phyloP scores from a whole-genome alignment of 2,888 invertebrate species.

The Scrobipalpa costella region DNA sequence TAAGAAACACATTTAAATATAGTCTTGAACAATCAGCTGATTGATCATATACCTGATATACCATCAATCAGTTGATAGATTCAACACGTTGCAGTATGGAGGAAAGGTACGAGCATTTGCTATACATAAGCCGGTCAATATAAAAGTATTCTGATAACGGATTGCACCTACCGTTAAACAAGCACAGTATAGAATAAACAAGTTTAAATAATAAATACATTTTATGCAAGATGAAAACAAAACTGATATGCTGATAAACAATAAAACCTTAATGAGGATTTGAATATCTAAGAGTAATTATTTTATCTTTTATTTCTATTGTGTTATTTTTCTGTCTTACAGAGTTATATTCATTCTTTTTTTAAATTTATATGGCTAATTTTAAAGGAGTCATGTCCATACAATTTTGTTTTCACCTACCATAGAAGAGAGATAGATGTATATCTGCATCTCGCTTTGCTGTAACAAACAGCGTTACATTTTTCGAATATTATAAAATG shows the following conservation, averaged over 20 bases:
- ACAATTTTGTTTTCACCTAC: background rate
- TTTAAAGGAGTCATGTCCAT: background rate
- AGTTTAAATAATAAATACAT: background rate
- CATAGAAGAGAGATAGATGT: background rate
- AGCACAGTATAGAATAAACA: background rate
- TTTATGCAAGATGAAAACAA: constrained; percentile 5
- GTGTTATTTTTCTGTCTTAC: too few relatives aligned
- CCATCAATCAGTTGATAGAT: too few relatives aligned
- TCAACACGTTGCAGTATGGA: too few relatives aligned
- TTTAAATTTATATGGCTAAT: too few relatives aligned
- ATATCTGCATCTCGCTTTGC: background rate
- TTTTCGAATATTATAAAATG: constrained; percentile 29
- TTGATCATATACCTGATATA: too few relatives aligned
- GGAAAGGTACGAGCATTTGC: background rate
- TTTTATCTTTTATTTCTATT: too few relatives aligned
- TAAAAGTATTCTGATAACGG: background rate
- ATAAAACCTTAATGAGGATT: too few relatives aligned
- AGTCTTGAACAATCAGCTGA: too few relatives aligned
- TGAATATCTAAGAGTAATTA: too few relatives aligned
- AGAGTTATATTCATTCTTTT: too few relatives aligned
- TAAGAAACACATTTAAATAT: too few relatives aligned
- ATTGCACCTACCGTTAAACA: background rate
- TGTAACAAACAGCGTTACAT: background rate
- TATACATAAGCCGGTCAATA: background rate
- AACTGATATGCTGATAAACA: background rate